These are phyloP conservation scores for Rhea pennata DNA, from an alignment of 2,113 vertebrate genomes.

Conservation along the genomic window DNA sequence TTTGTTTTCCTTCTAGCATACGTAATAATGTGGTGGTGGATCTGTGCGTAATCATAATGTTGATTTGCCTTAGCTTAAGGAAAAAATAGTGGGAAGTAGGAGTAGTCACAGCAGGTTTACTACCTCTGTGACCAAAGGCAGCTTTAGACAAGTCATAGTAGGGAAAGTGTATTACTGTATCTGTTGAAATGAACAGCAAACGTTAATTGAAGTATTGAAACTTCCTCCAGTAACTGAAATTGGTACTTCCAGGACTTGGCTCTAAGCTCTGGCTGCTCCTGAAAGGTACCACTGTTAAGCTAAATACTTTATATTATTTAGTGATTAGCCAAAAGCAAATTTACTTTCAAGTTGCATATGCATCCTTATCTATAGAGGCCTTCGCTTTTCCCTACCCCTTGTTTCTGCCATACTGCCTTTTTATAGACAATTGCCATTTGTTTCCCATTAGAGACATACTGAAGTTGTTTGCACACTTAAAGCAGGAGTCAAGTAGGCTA, in stretches of 20 bases:
- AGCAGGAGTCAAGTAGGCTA: neutral
- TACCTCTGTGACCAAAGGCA: neutral
- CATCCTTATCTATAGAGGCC: fast-evolving
- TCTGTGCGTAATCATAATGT: too few relatives aligned
- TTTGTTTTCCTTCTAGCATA: neutral
- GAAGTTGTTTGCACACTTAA: neutral
- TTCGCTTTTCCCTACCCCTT: neutral
- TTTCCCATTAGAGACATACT: neutral
- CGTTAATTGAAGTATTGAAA: neutral
- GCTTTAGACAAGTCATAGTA: too few relatives aligned
- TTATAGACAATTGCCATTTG: neutral
- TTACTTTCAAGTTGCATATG: neutral
- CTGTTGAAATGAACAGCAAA: neutral
- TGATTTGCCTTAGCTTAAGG: neutral
- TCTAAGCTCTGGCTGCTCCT: neutral
- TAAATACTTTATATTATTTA: neutral
- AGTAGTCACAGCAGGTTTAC: neutral
- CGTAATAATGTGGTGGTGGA: neutral
- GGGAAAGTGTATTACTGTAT: too few relatives aligned
- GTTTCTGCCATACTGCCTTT: neutral
- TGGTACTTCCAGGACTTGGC: neutral
- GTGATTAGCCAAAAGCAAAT: neutral
- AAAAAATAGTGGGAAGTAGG: neutral
- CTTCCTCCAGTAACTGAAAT: neutral
- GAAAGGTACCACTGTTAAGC: neutral